Evolutionary conservation across 2,113 vertebrate species (phyloP).

Genomic region (Menidia beryllina): DNA sequence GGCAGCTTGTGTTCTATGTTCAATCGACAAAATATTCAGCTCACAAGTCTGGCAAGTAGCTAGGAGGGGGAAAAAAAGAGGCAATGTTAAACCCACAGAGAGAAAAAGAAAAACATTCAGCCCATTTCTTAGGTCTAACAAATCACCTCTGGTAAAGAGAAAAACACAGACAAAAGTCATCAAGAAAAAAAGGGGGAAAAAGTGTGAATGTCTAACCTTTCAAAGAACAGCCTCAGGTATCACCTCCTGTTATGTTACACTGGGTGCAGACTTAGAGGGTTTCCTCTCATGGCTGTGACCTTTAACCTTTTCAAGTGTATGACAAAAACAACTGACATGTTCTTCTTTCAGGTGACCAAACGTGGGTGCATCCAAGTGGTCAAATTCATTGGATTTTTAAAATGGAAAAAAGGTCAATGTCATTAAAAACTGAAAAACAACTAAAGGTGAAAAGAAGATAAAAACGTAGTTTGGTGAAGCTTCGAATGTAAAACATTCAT

Average conservation of each 20-base stretch:
- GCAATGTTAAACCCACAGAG: conserved; percentile 27
- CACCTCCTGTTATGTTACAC: conserved; percentile 50
- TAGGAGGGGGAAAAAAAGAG: conserved; percentile 8
- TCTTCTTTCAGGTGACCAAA: conserved; percentile 33
- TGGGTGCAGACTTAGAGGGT: conserved; percentile 40
- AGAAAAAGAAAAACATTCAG: conserved; percentile 18
- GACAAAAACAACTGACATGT: conserved; percentile 50
- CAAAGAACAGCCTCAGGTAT: conserved; percentile 28
- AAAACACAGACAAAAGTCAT: conserved; percentile 27
- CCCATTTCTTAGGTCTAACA: conserved; percentile 14
- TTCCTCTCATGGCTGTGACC: conserved; percentile 51
- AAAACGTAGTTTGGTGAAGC: no score
- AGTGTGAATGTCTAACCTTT: conserved; percentile 41
- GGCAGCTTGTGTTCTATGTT: conserved; percentile 47
- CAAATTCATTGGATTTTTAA: no score
- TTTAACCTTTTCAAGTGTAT: conserved; percentile 59
- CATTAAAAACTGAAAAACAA: no score
- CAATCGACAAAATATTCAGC: conserved; percentile 38
- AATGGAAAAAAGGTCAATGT: no score
- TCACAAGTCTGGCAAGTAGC: conserved; percentile 42
- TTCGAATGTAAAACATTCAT: no score
- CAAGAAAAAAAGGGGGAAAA: conserved; percentile 26
- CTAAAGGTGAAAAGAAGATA: no score
- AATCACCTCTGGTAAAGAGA: conserved; percentile 30
- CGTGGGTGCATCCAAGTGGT: conserved; percentile 7